Conservation (phyloP, 2,797 vertebrate species). For the Chloroceryle amazona region DNA sequence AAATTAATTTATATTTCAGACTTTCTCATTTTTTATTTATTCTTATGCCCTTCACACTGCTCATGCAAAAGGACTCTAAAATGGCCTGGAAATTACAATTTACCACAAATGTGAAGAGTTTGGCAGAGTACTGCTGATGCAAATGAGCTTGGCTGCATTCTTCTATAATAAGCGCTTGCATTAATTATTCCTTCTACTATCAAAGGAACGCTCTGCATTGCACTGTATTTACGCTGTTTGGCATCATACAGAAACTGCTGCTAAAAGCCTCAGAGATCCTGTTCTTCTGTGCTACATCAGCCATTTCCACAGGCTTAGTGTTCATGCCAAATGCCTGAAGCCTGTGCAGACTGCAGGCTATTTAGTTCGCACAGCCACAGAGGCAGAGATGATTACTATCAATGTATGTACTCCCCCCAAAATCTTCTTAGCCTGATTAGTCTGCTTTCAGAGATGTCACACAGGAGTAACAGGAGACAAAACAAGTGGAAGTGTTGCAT, state of each 20-base stretch:
- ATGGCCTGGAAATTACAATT: not conserved
- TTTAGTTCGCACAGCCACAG: not conserved
- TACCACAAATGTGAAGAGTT: not conserved
- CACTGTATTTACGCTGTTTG: not conserved
- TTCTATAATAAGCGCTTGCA: not conserved
- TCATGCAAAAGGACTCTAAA: not conserved
- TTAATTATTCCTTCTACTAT: conserved; percentile 29
- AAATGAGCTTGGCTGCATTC: conserved; percentile 5
- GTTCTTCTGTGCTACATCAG: not conserved
- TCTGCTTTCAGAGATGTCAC: not conserved
- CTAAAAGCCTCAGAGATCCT: not conserved
- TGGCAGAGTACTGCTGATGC: not conserved
- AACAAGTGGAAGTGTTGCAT: not conserved
- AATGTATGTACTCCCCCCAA: not conserved
- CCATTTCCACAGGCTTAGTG: not conserved
- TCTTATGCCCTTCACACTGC: not conserved
- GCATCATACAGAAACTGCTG: not conserved
- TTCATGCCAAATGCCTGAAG: not conserved
- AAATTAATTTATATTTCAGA: not conserved
- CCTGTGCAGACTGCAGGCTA: not conserved
- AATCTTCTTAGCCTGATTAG: not conserved
- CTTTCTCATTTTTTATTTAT: not conserved
- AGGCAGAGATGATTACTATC: not conserved
- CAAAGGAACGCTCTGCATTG: not conserved
- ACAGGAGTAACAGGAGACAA: not conserved